Percentiles rank a stretch among this genome's conserved stretches.
These are phyloP conservation scores for Pomacea maculata DNA, from an alignment of 1,140 invertebrate genomes.

Conservation along the genomic window DNA sequence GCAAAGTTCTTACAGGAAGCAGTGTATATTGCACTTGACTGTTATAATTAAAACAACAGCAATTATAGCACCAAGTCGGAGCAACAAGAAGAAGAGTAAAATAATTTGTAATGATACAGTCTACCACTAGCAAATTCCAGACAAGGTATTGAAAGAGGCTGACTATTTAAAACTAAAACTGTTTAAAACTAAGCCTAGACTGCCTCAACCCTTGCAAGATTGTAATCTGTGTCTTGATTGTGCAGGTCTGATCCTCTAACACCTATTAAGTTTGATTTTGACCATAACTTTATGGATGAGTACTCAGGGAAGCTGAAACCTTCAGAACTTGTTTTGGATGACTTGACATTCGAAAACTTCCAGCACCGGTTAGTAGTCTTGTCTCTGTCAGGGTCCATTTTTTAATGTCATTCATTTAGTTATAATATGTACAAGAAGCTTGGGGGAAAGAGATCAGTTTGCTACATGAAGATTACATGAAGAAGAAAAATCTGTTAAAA, in stretches of 20 bases:
- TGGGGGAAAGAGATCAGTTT: background rate
- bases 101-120: no score
- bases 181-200: no score
- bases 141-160: no score
- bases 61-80: no score
- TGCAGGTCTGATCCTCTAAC: slow-evolving; percentile 34
- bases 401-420: background rate
- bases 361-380: slow-evolving; percentile 49
- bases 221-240: background rate
- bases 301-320: slow-evolving; percentile 73
- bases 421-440: background rate
- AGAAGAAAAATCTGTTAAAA: background rate
- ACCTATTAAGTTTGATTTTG: slow-evolving; percentile 77
- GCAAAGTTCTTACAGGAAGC: no score
- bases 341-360: slow-evolving; percentile 77
- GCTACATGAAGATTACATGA: background rate
- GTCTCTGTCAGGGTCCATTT: background rate
- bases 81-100: no score
- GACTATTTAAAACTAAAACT: no score
- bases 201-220: no score
- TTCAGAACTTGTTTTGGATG: slow-evolving; percentile 88
- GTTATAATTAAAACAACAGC: no score
- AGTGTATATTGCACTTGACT: no score
- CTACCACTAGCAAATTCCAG: no score
- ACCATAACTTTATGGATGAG: slow-evolving; percentile 80